Evolutionary conservation across 1,140 invertebrate species (phyloP).

Genomic region (Choristoneura fumiferana): DNA sequence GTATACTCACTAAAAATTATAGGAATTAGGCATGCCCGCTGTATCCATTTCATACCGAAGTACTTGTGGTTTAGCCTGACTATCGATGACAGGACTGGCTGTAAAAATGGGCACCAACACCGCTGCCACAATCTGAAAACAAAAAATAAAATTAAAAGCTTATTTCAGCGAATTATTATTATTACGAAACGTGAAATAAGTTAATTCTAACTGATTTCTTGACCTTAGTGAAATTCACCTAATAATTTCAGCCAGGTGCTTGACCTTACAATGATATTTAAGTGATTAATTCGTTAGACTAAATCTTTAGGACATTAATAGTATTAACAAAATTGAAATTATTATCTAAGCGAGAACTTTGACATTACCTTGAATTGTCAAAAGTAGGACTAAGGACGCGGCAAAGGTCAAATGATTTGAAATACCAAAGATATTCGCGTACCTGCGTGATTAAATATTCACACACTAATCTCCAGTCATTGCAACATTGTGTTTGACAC

Average conservation of each 20-base stretch:
- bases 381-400: slow-evolving; percentile 10
- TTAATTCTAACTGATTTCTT: no score
- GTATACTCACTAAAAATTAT: slow-evolving; percentile 61
- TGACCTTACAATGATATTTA: no score
- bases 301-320: no score
- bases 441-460: slow-evolving; percentile 37
- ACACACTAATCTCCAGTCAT: slow-evolving; percentile 41
- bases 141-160: no score
- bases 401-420: slow-evolving; percentile 34
- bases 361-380: slow-evolving; percentile 17
- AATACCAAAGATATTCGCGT: slow-evolving; percentile 34
- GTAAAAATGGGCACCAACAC: slow-evolving; percentile 29
- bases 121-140: not conserved
- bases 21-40: slow-evolving; percentile 61
- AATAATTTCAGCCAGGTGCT: no score
- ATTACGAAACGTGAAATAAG: no score
- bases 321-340: no score
- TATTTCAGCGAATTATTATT: no score
- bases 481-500: slow-evolving; percentile 35
- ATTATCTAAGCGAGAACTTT: not conserved
- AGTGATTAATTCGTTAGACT: no score
- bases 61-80: slow-evolving; percentile 47
- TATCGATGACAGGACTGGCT: slow-evolving; percentile 44
- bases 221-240: no score
- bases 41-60: slow-evolving; percentile 53